These are phyloP conservation scores for Xiphydria camelus DNA, from an alignment of 2,888 invertebrate species.

Conservation along the genomic window DNA sequence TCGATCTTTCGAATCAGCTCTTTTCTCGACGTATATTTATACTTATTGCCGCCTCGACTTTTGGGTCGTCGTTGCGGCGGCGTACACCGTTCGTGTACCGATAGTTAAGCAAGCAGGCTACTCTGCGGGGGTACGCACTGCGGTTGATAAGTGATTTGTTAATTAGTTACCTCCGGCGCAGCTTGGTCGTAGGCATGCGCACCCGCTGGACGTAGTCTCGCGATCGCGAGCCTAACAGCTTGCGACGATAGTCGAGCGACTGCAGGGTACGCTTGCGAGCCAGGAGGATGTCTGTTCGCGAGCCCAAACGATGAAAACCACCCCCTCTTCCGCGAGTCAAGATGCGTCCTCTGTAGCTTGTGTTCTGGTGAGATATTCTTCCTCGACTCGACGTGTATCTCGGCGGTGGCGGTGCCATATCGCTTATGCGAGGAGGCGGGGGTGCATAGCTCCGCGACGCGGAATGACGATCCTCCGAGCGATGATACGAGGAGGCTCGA, in stretches of 20 bases:
- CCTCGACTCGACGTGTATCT: constrained; percentile 49
- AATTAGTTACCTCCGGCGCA: constrained; percentile 56
- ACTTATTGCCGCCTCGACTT: constrained; percentile 19
- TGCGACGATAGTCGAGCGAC: constrained; percentile 53
- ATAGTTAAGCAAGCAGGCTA: constrained; percentile 43
- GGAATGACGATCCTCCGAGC: constrained; percentile 52
- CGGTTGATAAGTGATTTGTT: constrained; percentile 37
- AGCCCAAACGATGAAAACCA: constrained; percentile 47
- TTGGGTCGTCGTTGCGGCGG: too few relatives aligned
- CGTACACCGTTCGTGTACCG: too few relatives aligned
- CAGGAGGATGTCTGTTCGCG: constrained; percentile 46
- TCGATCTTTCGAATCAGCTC: too few relatives aligned
- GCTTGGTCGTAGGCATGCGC: constrained; percentile 51
- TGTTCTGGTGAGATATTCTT: constrained; percentile 47
- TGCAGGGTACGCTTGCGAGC: constrained; percentile 50
- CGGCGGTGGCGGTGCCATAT: constrained; percentile 47
- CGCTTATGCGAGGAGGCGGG: constrained; percentile 47
- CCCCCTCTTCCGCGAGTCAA: constrained; percentile 47
- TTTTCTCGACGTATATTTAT: constrained; percentile 1
- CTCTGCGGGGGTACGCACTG: constrained; percentile 42
- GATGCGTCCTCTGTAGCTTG: constrained; percentile 48
- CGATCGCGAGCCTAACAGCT: constrained; percentile 51
- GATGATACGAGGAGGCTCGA: constrained; percentile 50
- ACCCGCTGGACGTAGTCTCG: constrained; percentile 55
- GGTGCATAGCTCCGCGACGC: constrained; percentile 50